These are phyloP conservation scores for Eilema caniola DNA, from an alignment of 2,888 invertebrate species.

Conservation along the genomic window DNA sequence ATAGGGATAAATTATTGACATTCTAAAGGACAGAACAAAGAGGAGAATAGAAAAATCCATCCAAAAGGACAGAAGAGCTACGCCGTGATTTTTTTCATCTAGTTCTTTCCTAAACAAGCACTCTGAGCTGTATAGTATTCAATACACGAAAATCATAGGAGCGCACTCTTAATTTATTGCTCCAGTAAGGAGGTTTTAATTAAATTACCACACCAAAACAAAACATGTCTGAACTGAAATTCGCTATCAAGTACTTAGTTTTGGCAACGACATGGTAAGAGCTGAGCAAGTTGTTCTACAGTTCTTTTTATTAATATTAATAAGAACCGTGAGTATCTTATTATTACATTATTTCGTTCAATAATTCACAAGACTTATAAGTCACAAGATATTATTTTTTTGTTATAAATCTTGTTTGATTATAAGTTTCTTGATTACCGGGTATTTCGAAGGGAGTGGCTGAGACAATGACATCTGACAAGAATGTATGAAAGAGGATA, in stretches of 20 bases:
- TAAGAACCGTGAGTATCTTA: constrained; percentile 4
- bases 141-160: not conserved
- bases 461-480: too few species aligned
- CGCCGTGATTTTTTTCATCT: not conserved
- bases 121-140: not conserved
- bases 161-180: not conserved
- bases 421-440: too few species aligned
- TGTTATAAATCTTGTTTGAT: too few species aligned
- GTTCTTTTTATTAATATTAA: constrained; percentile 12
- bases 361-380: too few species aligned
- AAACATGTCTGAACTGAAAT: not conserved
- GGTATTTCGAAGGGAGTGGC: too few species aligned
- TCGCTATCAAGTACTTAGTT: not conserved
- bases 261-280: constrained; percentile 11
- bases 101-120: not conserved
- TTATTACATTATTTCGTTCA: not conserved
- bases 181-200: not conserved
- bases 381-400: too few species aligned
- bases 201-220: not conserved
- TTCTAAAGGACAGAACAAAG: not conserved
- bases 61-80: not conserved
- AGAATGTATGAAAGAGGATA: too few species aligned
- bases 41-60: not conserved
- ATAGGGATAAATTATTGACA: too few species aligned
- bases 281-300: not conserved